Base-by-base conservation (phyloP, 2,113 vertebrate species). In the Cettia cetti region DNA sequence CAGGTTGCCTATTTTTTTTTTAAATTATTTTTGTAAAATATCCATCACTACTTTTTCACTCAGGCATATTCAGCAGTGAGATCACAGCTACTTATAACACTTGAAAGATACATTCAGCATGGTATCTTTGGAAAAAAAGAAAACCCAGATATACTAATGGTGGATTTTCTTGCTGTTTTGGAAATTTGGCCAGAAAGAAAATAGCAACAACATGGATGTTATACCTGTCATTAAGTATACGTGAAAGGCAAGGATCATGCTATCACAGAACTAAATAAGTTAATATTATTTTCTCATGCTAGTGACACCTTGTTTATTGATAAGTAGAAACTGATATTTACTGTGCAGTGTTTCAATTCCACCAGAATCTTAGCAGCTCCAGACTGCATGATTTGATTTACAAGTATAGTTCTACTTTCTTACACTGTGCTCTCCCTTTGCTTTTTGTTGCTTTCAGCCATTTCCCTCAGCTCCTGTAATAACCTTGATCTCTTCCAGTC, bases 401-500 rank as follows among this genome's bases (percentile, higher is more conserved):
- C 49, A 82, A 81, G 23, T 50, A 74, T 82, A 83, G 35, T 78
- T 97, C 49, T 78, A 16, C 60, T 72, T 87, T 85, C 70, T 63
- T 66, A 59, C 42, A 27, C 15, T 70, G 35, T 54, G 52, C 60
- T 81, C 30, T 91, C 56, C 50, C 61, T 79, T 81, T 69, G 71
- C 35, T 92, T 95, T 74, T 49, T 83, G 31, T 72, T 81, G 66
- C 88, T 96, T 90, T 64, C 47, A 93, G 93, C 30, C 33, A 63
- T 93, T 93, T 96, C 39, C 35, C 54, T 82, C 65, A 94, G 86
- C 93, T 95, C 26, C 52, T 60, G 39, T 66, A 95, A 96, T 95
- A 95, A 95, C 78, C 92, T 93, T 91, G 90, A 92, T 95, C 86
- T 94, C 88, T 78, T 92, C 40, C 52, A 92, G 86, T 79, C 92